Conservation (phyloP, 2,888 invertebrate genomes). For the Amphipoea lucens region DNA sequence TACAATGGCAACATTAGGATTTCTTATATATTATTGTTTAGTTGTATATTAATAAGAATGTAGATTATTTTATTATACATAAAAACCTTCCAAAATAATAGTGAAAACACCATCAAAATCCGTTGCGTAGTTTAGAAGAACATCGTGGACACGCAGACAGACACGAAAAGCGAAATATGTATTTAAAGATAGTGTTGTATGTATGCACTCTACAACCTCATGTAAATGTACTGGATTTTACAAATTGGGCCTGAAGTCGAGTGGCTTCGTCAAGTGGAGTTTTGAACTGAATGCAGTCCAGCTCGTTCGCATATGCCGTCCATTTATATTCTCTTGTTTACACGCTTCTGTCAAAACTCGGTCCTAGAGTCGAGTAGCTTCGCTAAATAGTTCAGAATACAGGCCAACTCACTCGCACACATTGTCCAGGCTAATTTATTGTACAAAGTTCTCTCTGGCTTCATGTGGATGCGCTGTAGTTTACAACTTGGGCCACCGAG, state of each 20-base stretch:
- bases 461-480: constrained; percentile 9
- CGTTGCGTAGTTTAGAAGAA: not conserved
- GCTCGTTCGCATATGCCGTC: not conserved
- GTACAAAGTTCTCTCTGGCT: not conserved
- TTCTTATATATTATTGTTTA: not conserved
- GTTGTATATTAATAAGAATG: not conserved
- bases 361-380: constrained; percentile 17
- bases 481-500: constrained; percentile 32
- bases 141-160: not conserved
- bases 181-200: not conserved
- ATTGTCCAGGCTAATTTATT: constrained; percentile 36
- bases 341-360: not conserved
- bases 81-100: not conserved
- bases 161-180: not conserved
- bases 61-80: not conserved
- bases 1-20: not conserved
- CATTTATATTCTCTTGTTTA: not conserved
- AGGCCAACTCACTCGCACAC: constrained; percentile 29
- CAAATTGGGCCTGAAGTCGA: constrained; percentile 3
- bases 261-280: constrained; percentile 37
- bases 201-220: constrained; percentile 3
- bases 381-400: constrained; percentile 29
- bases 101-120: not conserved
- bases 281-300: constrained; percentile 5
- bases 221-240: constrained; percentile 20